Evolutionary conservation across 2,113 vertebrate genomes (phyloP).

Genomic region (Urocitellus parryii): DNA sequence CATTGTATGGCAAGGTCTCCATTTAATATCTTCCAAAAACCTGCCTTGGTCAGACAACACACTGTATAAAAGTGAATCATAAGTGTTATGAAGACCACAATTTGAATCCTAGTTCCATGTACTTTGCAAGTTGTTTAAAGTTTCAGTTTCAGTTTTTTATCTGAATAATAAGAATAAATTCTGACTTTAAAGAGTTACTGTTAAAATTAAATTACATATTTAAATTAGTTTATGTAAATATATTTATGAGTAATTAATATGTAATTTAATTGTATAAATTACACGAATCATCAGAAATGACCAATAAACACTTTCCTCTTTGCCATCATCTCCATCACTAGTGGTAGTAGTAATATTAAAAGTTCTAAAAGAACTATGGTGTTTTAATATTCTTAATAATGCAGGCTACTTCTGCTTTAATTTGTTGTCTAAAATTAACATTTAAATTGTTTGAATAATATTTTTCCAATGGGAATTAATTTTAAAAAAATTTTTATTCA

Average conservation of each 20-base stretch:
- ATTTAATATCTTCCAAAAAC: background rate
- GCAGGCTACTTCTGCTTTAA: background rate
- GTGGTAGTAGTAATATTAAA: background rate
- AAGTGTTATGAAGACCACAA: background rate
- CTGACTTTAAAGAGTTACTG: background rate
- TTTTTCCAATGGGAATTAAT: background rate
- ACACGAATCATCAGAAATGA: background rate
- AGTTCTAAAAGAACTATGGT: background rate
- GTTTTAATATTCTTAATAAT: background rate
- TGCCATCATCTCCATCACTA: background rate
- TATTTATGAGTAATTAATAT: background rate
- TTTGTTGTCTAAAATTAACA: background rate
- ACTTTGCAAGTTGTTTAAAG: background rate
- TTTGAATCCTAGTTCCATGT: background rate
- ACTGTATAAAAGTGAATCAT: background rate
- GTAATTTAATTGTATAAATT: background rate
- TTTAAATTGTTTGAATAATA: background rate
- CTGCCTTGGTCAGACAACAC: background rate
- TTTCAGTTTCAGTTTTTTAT: background rate
- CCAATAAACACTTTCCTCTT: background rate
- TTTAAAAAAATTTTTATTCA: background rate
- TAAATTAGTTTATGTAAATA: background rate
- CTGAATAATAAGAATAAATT: background rate
- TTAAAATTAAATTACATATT: background rate
- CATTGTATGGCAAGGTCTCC: background rate